phyloP scores from a whole-genome alignment of 2,888 invertebrate genomes.

The Tenthredo scrophulariae region DNA sequence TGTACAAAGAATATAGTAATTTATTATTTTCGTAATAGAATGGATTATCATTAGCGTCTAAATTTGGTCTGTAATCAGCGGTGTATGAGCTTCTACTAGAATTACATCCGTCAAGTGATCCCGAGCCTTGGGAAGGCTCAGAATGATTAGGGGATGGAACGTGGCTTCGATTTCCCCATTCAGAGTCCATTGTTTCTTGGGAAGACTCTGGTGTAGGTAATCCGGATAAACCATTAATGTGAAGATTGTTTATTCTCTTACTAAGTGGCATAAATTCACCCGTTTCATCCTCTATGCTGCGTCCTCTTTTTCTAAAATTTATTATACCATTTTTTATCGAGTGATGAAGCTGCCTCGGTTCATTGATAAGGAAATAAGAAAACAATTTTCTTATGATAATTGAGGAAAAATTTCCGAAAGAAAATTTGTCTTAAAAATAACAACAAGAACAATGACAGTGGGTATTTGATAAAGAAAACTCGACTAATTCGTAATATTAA shows the following conservation, averaged over 20 bases:
- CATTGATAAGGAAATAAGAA: not conserved
- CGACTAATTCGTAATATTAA: not conserved
- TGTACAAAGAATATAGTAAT: conserved; percentile 90
- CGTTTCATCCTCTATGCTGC: conserved; percentile 85
- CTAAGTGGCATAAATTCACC: conserved; percentile 93
- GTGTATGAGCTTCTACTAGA: conserved; percentile 71
- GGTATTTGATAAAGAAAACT: not conserved
- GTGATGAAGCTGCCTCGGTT: not conserved
- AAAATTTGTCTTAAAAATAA: not conserved
- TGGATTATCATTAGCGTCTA: conserved; percentile 88
- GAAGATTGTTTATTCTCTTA: conserved; percentile 94
- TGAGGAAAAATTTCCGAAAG: not conserved
- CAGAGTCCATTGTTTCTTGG: conserved; percentile 68
- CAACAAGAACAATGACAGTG: not conserved
- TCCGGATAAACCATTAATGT: conserved; percentile 82
- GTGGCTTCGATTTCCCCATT: conserved; percentile 70
- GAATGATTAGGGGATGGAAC: conserved; percentile 74
- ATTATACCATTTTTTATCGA: not conserved
- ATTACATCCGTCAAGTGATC: conserved; percentile 71
- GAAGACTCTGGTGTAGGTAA: conserved; percentile 63
- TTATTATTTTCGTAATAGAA: conserved; percentile 93
- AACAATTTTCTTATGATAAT: not conserved
- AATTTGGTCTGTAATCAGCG: conserved; percentile 86
- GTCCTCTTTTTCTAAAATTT: conserved; percentile 86
- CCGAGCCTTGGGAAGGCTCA: conserved; percentile 72